phyloP scores from a whole-genome alignment of 2,113 vertebrate genomes.

The Parotia lawesii region DNA sequence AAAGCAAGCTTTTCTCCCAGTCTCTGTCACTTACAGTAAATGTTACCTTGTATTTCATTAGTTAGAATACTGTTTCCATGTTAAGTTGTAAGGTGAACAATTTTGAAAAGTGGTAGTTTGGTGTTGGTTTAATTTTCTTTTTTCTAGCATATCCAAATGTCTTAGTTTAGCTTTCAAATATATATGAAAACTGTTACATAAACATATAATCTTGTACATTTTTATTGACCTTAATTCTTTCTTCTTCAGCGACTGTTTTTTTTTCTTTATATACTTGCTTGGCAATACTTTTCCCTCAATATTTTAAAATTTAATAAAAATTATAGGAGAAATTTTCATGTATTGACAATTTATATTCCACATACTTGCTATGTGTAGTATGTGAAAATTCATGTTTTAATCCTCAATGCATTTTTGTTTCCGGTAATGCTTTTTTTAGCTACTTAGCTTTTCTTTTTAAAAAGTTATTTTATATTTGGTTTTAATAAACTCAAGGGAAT shows the following conservation, averaged over 20 bases:
- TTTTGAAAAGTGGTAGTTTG: neutral
- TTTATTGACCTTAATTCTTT: neutral
- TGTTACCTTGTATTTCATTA: neutral
- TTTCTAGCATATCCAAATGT: neutral
- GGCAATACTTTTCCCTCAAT: neutral
- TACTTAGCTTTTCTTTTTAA: neutral
- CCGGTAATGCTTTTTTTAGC: neutral
- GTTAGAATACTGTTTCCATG: neutral
- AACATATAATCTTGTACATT: neutral
- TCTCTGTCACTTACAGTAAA: neutral
- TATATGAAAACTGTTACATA: neutral
- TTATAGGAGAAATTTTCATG: neutral
- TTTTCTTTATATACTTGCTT: neutral
- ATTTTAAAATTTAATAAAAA: neutral
- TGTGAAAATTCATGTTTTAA: neutral
- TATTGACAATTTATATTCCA: neutral
- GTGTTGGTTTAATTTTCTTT: neutral
- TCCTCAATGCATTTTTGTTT: neutral
- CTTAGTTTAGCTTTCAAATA: neutral
- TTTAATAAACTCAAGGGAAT: neutral
- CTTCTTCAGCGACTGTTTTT: neutral
- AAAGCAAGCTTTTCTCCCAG: neutral
- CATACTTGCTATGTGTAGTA: neutral
- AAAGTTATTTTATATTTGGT: neutral
- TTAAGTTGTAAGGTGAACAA: neutral